Evolutionary conservation across 2,797 vertebrate species (phyloP), one percentile per base, ranked within the genome.

Genomic region (Euphonia xanthogaster): DNA sequence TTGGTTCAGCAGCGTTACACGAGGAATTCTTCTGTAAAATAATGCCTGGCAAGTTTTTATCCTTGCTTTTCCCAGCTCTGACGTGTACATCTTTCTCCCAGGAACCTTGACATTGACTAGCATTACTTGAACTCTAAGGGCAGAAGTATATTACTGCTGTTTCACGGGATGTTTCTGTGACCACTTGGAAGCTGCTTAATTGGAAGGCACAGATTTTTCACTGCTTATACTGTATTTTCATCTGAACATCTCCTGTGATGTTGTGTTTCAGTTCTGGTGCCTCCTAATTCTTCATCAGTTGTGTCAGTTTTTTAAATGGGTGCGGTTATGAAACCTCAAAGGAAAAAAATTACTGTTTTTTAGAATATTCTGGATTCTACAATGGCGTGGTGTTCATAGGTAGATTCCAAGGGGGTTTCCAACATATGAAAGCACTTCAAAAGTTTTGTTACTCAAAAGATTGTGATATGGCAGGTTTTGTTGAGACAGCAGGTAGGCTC

Each of bases 381-480:
- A 91, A 40, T n/a, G 11, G 1, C 74, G 28, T 50, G 18, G 9
- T 61, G 35, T 44, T 67, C 30, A 18, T 31, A 15, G 28, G 3
- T 31, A 19, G 12, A 31, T 92, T 95, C 35, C 73, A 37, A 53
- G 22, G 28, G 24, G 14, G 6, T 76, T 74, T 94, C 33, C 25
- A 62, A 8, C 42, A 6, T 31, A 10, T 1, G 12, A 50, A 65
- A 66, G 18, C n/a, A 19, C 28, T 70, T 81, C 14, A 33, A 8
- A 80, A 40, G 11, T 68, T 57, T 31, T 40, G 10, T 65, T 54
- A 10, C n/a, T 22, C 16, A 33, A 23, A 6, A 50, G 31, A 39
- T 28, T 57, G 19, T 17, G 98, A 98, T 47, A 98, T 98, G 76
- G 98, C 98, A 92, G 98, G 98, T 97, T 99, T 99, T 96, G 98